Base-by-base conservation (phyloP, 30 jellyfish, hydroid and myxozoan genomes). In the Aurelia coerulea region DNA sequence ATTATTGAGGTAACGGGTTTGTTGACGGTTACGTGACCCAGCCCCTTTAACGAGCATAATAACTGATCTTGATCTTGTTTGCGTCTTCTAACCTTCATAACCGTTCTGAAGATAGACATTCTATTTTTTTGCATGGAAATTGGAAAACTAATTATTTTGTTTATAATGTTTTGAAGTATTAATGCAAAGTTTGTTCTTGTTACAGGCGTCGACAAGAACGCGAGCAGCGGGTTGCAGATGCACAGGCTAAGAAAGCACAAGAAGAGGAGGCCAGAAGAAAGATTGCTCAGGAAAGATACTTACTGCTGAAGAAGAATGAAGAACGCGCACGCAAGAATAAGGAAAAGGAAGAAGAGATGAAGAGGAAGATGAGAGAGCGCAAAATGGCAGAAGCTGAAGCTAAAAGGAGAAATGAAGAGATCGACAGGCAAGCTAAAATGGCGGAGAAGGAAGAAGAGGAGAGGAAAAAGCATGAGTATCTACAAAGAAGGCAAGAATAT, bases 341-440 rank as follows among this genome's bases (percentile, higher is more conserved):
- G 71, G 99, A 94, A 56, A 62, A 84, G 52, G 99, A 89, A 72
- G 99, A 89, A 29, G 90, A 85, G 64, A 83, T 71, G 71, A 94
- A 94, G 83, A 84, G 94, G 42, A 74, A 78, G 68, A 29, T 19
- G 32, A 89, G 99, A 58, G 97, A 94, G 51, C 42, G 78, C 69
- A 94, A 94, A 68, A 79, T 54, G 87, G 99, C 99, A 6, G 97
- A 79, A 41, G 99, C 95, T 32, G 97, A 94, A 41, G 96, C 95
- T 5, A 93, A 97, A 51, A 78, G 99, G 54, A 65, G 50, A 46
- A 68, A 75, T 13, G 99, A 94, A 64, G 99, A 94, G 66, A 88
- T 29, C 23, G 97, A 90, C 68, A 70, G 84, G 58, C 67, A 54
- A 65, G 79, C 78, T 37, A 85, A 88, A 81, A 73, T 86, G 59